Conservation (phyloP, 2,113 vertebrate species). For the Tupaia tana region DNA sequence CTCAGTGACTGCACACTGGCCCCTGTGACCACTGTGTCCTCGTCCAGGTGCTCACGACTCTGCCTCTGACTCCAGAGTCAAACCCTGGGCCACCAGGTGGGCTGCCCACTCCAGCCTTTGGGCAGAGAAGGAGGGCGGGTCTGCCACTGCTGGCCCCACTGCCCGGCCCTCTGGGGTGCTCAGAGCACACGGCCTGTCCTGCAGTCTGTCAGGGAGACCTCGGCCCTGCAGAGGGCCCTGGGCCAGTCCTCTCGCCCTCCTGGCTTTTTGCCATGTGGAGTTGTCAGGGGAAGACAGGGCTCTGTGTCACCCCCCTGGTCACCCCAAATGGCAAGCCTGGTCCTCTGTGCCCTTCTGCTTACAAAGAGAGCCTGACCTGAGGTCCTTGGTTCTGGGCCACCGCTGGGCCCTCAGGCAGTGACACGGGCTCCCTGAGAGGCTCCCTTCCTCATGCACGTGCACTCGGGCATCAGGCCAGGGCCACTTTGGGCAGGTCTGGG, state of each 20-base stretch:
- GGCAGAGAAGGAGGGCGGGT: rapidly evolving
- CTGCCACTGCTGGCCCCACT: neutral
- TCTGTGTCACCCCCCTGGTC: rapidly evolving
- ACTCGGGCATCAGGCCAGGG: neutral
- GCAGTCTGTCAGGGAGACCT: neutral
- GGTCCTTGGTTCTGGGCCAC: neutral
- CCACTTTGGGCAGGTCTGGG: neutral
- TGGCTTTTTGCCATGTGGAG: neutral
- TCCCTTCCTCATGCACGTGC: neutral
- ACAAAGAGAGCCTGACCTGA: neutral
- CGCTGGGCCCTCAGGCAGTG: neutral
- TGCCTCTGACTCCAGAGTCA: neutral
- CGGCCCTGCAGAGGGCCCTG: neutral
- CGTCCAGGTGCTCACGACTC: neutral
- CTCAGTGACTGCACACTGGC: neutral
- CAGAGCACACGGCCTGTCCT: neutral
- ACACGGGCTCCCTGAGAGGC: neutral
- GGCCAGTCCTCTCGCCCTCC: neutral
- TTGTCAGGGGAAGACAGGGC: neutral
- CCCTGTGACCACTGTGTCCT: neutral
- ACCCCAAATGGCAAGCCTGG: neutral
- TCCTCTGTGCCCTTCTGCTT: neutral
- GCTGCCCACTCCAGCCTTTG: neutral
- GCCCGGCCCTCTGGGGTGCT: neutral
- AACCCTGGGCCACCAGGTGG: neutral